These are phyloP conservation scores for Orbicella faveolata DNA, from an alignment of 64 coral and sea anemone species.

Conservation along the genomic window DNA sequence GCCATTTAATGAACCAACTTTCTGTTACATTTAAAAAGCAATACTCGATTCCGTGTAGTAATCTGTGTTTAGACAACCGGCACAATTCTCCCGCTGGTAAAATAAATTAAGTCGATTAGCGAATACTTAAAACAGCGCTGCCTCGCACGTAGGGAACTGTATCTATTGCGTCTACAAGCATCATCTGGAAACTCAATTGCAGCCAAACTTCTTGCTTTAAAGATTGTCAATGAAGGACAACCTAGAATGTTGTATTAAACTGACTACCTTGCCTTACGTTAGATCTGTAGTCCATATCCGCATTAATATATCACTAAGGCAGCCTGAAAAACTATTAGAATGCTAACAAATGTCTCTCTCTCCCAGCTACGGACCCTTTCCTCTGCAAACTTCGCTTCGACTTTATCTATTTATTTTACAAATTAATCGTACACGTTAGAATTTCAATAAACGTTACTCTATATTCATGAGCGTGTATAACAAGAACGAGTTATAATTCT, in stretches of 20 bases:
- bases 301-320: not conserved
- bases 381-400: not conserved
- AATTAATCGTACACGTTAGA: not conserved
- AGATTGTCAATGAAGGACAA: not conserved
- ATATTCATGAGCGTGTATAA: not conserved
- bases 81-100: not conserved
- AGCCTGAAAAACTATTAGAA: too few relatives aligned
- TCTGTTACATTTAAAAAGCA: not conserved
- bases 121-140: not conserved
- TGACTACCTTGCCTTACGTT: not conserved
- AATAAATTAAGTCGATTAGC: slow-evolving; percentile 13
- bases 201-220: not conserved
- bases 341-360: too few relatives aligned
- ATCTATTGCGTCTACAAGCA: not conserved
- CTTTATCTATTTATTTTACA: slow-evolving; percentile 21
- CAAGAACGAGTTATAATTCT: not conserved
- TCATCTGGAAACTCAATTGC: not conserved
- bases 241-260: not conserved
- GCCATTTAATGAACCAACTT: not conserved
- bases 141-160: not conserved
- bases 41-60: not conserved
- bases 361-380: not conserved
- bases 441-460: not conserved
- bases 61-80: not conserved
- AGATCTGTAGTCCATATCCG: not conserved